phyloP scores from a whole-genome alignment of 1,140 invertebrate genomes.

The Limonius californicus region DNA sequence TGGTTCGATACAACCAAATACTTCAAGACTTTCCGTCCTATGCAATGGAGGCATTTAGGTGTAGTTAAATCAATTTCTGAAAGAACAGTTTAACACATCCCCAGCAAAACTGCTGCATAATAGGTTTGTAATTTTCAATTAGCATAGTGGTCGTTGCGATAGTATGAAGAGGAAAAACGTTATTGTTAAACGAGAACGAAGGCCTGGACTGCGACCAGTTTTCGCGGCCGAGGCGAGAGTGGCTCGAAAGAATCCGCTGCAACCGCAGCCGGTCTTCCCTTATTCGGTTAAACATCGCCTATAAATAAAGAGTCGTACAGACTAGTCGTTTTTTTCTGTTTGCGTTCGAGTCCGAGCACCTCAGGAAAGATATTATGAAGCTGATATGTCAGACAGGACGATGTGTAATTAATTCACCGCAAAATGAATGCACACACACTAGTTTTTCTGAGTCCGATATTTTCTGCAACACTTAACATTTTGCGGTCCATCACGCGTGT shows the following conservation, averaged over 20 bases:
- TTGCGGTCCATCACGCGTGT: too few species aligned
- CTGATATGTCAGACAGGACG: slow-evolving; percentile 28
- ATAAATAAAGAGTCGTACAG: slow-evolving; percentile 30
- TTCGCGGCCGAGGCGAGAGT: slow-evolving; percentile 27
- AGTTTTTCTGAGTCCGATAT: background rate
- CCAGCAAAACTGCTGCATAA: too few species aligned
- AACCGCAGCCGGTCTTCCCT: slow-evolving; percentile 28
- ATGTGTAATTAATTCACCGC: slow-evolving; percentile 31
- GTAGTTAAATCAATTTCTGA: too few species aligned
- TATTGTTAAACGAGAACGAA: background rate
- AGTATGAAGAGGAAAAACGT: background rate
- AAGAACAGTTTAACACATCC: too few species aligned
- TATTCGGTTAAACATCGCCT: slow-evolving; percentile 29
- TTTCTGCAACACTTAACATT: too few species aligned
- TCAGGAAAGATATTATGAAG: slow-evolving; percentile 28
- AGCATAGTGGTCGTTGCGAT: too few species aligned
- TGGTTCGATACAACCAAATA: too few species aligned
- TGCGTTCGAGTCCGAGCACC: slow-evolving; percentile 20
- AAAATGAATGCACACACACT: slow-evolving; percentile 27
- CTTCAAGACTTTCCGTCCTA: too few species aligned
- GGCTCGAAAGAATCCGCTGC: slow-evolving; percentile 24
- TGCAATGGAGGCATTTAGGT: too few species aligned
- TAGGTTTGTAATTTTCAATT: too few species aligned
- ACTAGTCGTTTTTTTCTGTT: slow-evolving; percentile 24
- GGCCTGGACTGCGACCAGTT: slow-evolving; percentile 24